Percentiles rank a stretch among this genome's conserved stretches.
phyloP scores from a whole-genome alignment of 2,797 vertebrate genomes.

The Mormyrus hasselquistii region DNA sequence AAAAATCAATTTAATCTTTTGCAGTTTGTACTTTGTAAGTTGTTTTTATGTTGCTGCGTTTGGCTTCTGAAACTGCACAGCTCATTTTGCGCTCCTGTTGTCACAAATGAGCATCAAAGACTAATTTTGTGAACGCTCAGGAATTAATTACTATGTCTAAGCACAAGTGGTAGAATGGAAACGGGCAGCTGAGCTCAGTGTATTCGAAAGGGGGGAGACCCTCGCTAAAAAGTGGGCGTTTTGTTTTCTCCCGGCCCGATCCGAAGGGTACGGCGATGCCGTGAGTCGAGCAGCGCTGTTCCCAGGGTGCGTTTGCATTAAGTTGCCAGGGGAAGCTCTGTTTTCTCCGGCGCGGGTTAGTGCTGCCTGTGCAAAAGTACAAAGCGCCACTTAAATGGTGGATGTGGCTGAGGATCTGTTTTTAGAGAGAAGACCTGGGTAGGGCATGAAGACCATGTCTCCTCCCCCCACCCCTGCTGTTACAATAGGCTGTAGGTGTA shows the following conservation, averaged over 20 bases:
- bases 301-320: neutral
- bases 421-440: slow-evolving; percentile 10
- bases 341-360: neutral
- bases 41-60: neutral
- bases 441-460: neutral
- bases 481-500: slow-evolving; percentile 22
- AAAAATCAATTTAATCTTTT: neutral
- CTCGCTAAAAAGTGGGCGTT: neutral
- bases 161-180: neutral
- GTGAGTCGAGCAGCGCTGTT: neutral
- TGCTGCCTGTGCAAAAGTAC: neutral
- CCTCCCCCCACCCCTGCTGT: neutral
- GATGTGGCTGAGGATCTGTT: slow-evolving; percentile 17
- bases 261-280: neutral
- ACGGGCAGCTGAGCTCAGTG: neutral
- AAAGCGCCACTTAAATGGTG: slow-evolving; percentile 12
- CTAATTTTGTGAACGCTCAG: neutral
- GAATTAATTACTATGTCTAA: neutral
- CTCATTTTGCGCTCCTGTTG: neutral
- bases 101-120: neutral
- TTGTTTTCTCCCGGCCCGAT: neutral
- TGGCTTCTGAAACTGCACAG: neutral
- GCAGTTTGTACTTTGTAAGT: neutral
- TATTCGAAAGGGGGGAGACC: neutral
- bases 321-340: too few relatives aligned